Base-by-base conservation (phyloP, 2,888 invertebrate species). In the Fragum fragum region DNA sequence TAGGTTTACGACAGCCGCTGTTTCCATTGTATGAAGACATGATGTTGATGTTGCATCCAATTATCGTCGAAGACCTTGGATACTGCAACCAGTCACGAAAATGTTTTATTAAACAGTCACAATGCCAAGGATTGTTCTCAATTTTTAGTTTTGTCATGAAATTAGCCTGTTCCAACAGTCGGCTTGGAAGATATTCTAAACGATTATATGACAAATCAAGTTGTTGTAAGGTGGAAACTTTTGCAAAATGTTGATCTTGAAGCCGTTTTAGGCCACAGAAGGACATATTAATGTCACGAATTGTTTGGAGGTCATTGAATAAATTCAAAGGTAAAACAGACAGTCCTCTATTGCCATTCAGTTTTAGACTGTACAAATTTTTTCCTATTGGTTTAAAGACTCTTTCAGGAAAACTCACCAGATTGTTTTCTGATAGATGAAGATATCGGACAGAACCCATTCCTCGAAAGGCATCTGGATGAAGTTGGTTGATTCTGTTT, bases 121-220 rank as follows among this genome's bases (percentile, higher is more conserved):
- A 92, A 32, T 88, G 73, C 92, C 92, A 92, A 1, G 79, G 72
- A 72, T 92, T 92, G 42, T 83, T 79, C 23, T 88, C 79, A n/a
- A 92, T 53, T 18, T 79, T 86, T 9, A 91, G 69, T 11, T 76
- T 57, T 7, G 73, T 68, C 66, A 91, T 73, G 11, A 74, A 78
- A 36, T 76, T 82, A 14, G 89, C 86, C 21, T 74, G 79, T 18
- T 85, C 76, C 0, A 91, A 47, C 9, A 89, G 72, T 18, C 72
- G 63, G 28, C 80, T 59, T 1, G 91, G 87, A 28, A 92, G 57
- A 66, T 80, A 86, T 73, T 85, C 83, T 21, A 92, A 76, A 26
- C 81, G 79, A 74, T 92, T 92, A 42, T 82, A 74, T 7, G 92
- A 91, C 6, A 92, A 36, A 55, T 92, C 92, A 14, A 92, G 74